These are phyloP conservation scores for Drosophila trichaetosa DNA, from an alignment of 2,888 invertebrate species.

Conservation along the genomic window DNA sequence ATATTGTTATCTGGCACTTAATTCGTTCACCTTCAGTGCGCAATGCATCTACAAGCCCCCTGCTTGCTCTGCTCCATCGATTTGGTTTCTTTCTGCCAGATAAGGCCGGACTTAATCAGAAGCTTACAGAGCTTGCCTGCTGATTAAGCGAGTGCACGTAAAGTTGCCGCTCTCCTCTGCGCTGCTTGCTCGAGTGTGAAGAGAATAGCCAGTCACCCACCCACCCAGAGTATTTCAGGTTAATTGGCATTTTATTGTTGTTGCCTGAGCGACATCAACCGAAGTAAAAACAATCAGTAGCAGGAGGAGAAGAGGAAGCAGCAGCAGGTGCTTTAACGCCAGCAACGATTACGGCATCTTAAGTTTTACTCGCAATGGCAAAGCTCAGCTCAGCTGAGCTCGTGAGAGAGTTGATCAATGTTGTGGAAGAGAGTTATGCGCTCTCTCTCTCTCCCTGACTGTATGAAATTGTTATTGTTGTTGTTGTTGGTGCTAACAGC, in stretches of 20 bases:
- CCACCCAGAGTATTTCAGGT: conserved; percentile 47
- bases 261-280: conserved; percentile 31
- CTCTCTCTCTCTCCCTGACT: conserved; percentile 11
- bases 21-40: conserved; percentile 51
- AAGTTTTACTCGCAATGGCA: conserved; percentile 20
- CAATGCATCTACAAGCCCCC: conserved; percentile 10
- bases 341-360: conserved; percentile 50
- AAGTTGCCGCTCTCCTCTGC: conserved; percentile 10
- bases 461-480: background rate
- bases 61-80: background rate
- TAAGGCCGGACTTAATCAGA: conserved; percentile 44
- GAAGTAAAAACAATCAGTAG: conserved; percentile 14
- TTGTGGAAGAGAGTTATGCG: background rate
- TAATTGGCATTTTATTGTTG: conserved; percentile 56
- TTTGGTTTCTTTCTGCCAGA: conserved; percentile 21
- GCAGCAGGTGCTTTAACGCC: conserved; percentile 13
- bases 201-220: conserved; percentile 15
- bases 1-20: conserved; percentile 20
- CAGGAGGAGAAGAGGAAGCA: background rate
- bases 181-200: conserved; percentile 46
- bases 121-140: conserved; percentile 36
- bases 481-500: conserved; percentile 18
- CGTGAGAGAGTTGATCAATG: conserved; percentile 22
- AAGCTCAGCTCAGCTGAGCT: conserved; percentile 46
- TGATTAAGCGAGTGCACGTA: conserved; percentile 54